Base-by-base conservation (phyloP, 1,140 invertebrate species). In the Cecropterus lyciades region DNA sequence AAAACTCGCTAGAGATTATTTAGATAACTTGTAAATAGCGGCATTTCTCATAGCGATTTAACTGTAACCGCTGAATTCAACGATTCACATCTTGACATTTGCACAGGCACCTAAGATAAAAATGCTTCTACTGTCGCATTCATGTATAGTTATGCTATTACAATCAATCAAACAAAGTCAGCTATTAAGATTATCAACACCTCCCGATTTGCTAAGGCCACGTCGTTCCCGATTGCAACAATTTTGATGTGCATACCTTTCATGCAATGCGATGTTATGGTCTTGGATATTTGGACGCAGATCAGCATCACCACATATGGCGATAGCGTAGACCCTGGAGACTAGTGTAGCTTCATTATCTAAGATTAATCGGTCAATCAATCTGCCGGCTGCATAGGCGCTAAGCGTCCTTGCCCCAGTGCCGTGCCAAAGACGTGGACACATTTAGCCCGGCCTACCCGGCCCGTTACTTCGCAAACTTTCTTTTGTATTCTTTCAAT, bases 311-410 rank as follows among this genome's bases (percentile, higher is more conserved):
- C 48, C 48, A 40, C 33, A 51, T 63, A 42, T 40, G 59, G 59
- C 8, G 13, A 51, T 62, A 14, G 57, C 43, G 16, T 52, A 5
- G 11, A 17, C 48, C 33, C 49, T 46, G 46, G 14, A 51, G 46
- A 51, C 37, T 49, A 53, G 16, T 65, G 33, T 49, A 57, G 45
- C 53, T 66, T 78, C 69, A 75, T 69, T 67, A 75, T 67, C 73
- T 69, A 77, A 89, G 82, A 87, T 91, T 89, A 84, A 89, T 91
- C 89, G 84, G 79, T 84, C 80, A 87, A 91, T 91, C 87, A 89
- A 89, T 91, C 82, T 82, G 75, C 75, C 73, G 79, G 71, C 59
- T 85, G 84, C 85, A 85, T 85, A 79, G 84, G 79, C 81, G 79
- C 81, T 80, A 75, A 48, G 73, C 86, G 88, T 89, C 88, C 88